Evolutionary conservation across 2,888 invertebrate species (phyloP).

Genomic region (Diaprepes abbreviatus): DNA sequence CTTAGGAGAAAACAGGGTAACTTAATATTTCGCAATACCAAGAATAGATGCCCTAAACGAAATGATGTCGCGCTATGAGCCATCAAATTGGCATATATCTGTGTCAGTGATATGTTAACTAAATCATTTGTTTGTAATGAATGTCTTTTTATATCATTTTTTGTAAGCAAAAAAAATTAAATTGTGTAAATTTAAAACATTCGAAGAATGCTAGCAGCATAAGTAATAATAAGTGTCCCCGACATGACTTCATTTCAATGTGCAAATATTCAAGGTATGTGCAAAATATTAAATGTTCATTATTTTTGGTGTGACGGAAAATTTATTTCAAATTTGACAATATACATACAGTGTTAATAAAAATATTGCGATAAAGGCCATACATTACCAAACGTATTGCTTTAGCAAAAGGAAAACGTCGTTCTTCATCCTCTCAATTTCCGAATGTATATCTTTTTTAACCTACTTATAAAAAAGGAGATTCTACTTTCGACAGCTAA

Average conservation of each 20-base stretch:
- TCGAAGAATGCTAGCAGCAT: slow-evolving; percentile 28
- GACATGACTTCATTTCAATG: slow-evolving; percentile 15
- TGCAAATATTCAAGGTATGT: slow-evolving; percentile 5
- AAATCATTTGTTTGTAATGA: slow-evolving; percentile 45
- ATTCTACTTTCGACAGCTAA: too few relatives aligned
- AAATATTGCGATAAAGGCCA: too few relatives aligned
- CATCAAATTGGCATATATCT: slow-evolving; percentile 37
- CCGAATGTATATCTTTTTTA: too few relatives aligned
- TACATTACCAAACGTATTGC: too few relatives aligned
- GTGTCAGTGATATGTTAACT: slow-evolving; percentile 38
- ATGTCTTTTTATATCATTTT: slow-evolving; percentile 34
- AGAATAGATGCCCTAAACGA: neutral
- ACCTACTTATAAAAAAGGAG: too few relatives aligned
- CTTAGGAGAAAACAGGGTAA: too few relatives aligned
- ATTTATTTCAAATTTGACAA: neutral
- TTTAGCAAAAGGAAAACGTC: too few relatives aligned
- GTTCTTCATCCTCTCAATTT: too few relatives aligned
- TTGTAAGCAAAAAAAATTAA: slow-evolving; percentile 37
- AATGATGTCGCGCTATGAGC: neutral
- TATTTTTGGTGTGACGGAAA: neutral
- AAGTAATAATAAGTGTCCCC: neutral
- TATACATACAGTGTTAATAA: too few relatives aligned
- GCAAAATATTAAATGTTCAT: too few relatives aligned
- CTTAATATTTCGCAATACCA: too few relatives aligned
- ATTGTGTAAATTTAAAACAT: slow-evolving; percentile 31